Conservation (phyloP, 2,797 vertebrate genomes). For the Tadarida brasiliensis region DNA sequence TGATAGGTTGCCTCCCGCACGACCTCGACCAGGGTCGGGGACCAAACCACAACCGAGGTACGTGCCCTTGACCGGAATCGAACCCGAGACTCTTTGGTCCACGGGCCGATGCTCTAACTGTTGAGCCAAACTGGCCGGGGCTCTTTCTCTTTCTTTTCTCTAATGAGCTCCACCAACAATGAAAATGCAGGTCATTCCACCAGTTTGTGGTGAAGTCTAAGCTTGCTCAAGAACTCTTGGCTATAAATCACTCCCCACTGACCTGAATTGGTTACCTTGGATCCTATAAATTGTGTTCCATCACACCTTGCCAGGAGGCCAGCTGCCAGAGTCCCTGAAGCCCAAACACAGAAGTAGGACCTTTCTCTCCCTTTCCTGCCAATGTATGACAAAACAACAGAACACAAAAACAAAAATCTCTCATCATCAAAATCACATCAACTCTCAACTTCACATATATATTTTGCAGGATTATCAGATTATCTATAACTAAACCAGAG, state of each 20-base stretch:
- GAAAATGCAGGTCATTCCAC: neutral
- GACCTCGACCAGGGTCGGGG: too few species aligned
- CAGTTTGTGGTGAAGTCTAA: neutral
- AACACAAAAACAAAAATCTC: neutral
- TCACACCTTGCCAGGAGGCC: neutral
- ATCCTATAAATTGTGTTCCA: neutral
- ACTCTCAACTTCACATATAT: neutral
- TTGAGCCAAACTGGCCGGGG: too few species aligned
- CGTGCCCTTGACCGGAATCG: too few species aligned
- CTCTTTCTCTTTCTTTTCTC: neutral
- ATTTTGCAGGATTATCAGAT: neutral
- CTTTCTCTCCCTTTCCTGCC: neutral
- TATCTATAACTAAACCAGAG: neutral
- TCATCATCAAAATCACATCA: neutral
- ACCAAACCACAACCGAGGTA: too few species aligned
- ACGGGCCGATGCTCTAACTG: too few species aligned
- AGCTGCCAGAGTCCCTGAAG: neutral
- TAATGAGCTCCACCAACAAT: neutral
- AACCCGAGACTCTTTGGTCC: too few species aligned
- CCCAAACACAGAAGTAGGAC: neutral
- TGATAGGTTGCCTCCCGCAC: too few species aligned
- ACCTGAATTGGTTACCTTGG: neutral
- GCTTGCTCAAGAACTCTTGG: neutral
- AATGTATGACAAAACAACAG: neutral
- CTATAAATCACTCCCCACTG: constrained; percentile 24